Percentiles rank a stretch among this genome's conserved stretches.
phyloP scores from a whole-genome alignment of 2,113 vertebrate species.

The Oreochromis niloticus region DNA sequence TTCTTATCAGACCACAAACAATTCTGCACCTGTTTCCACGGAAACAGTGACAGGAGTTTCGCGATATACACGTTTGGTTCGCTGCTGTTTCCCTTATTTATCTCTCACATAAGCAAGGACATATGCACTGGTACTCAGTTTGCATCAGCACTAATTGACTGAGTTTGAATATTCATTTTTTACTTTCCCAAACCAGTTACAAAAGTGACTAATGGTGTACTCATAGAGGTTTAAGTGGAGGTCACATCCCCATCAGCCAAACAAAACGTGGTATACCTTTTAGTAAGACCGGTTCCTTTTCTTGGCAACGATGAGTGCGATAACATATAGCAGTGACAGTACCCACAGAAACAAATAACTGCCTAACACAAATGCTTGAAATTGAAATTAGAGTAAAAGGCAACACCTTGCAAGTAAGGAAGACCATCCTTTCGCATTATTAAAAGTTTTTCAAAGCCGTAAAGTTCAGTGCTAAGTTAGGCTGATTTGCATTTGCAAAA shows the following conservation, averaged over 20 bases:
- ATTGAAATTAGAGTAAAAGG: not conserved
- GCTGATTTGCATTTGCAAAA: not conserved
- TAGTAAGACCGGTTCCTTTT: not conserved
- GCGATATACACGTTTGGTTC: not conserved
- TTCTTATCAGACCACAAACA: not conserved
- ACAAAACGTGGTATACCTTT: not conserved
- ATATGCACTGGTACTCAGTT: not conserved
- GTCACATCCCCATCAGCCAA: not conserved
- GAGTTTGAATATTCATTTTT: not conserved
- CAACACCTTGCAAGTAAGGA: not conserved
- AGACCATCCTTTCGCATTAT: not conserved
- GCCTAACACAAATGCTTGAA: not conserved
- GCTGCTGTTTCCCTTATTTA: not conserved
- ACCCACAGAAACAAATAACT: not conserved
- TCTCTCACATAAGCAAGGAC: not conserved
- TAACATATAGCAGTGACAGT: not conserved
- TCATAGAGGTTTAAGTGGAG: not conserved
- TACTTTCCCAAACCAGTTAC: not conserved
- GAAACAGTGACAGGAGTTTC: conserved; percentile 15
- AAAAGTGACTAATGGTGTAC: not conserved
- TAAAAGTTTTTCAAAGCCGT: not conserved
- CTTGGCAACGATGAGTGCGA: not conserved
- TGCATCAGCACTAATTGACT: not conserved
- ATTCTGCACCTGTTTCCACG: conserved; percentile 20
- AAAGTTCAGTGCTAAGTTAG: not conserved